These are phyloP conservation scores for Scaptomyza hsui DNA, from an alignment of 1,140 invertebrate species.

Conservation along the genomic window DNA sequence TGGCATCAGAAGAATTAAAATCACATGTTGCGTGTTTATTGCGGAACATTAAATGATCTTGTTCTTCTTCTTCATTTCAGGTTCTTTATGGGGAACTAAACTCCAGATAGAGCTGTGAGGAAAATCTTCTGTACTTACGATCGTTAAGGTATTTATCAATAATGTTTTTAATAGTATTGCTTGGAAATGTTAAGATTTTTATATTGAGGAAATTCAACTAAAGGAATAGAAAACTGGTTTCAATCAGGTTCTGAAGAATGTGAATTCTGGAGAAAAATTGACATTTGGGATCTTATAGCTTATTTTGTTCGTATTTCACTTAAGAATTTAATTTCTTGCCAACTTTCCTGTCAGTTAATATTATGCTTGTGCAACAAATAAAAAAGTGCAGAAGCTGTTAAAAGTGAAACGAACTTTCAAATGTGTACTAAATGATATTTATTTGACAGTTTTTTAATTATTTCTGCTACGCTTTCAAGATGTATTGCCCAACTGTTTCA, in stretches of 20 bases:
- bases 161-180: constrained; percentile 8
- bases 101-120: constrained; percentile 10
- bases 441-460: constrained; percentile 39
- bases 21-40: constrained; percentile 66
- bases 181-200: background rate
- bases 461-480: background rate
- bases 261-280: too few species aligned
- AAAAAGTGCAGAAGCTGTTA: constrained; percentile 12
- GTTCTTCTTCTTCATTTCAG: constrained; percentile 46
- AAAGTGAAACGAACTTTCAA: constrained; percentile 5
- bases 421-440: constrained; percentile 8
- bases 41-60: constrained; percentile 52
- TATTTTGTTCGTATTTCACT: too few species aligned
- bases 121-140: constrained; percentile 1
- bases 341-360: constrained; percentile 8
- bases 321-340: background rate
- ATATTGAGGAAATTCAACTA: background rate
- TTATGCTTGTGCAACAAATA: constrained; percentile 3
- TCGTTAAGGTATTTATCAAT: constrained; percentile 12
- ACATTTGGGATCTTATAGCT: too few species aligned
- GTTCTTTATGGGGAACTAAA: constrained; percentile 31
- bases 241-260: too few species aligned
- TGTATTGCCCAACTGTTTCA: background rate
- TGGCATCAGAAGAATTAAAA: constrained; percentile 48
- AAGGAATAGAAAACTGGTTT: too few species aligned